Conservation (phyloP, 1,140 invertebrate species). For the Zophobas atratus region DNA sequence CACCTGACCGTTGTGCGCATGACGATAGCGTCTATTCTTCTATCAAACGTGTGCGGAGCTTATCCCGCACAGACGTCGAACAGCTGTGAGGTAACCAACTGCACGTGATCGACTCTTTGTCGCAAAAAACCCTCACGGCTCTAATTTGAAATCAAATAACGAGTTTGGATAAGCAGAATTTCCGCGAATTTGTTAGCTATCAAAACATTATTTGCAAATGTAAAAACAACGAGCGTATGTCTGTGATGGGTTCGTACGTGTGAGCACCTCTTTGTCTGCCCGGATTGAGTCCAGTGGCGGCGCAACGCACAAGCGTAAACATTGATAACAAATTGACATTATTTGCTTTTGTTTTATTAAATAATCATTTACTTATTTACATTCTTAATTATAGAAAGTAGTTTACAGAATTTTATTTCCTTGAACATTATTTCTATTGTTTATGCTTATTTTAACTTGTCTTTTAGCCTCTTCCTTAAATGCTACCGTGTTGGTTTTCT, state of each 20-base stretch:
- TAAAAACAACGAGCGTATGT: background rate
- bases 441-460: constrained; percentile 84
- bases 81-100: constrained; percentile 17
- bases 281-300: constrained; percentile 13
- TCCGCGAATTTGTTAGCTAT: background rate
- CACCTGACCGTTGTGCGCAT: constrained; percentile 20
- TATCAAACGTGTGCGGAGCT: constrained; percentile 3
- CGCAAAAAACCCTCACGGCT: background rate
- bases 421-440: constrained; percentile 82
- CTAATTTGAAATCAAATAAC: background rate
- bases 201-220: background rate
- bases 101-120: constrained; percentile 29
- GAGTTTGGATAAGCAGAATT: background rate
- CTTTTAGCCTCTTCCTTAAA: constrained; percentile 92
- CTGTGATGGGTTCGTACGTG: background rate
- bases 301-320: background rate
- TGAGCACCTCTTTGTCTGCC: constrained; percentile 32
- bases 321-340: background rate
- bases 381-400: background rate
- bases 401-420: constrained; percentile 74
- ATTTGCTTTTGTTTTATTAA: background rate
- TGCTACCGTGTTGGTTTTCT: constrained; percentile 87
- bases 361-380: background rate
- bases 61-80: constrained; percentile 26
- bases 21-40: constrained; percentile 1